A percentile compares a stretch with the other conserved stretches of the same genome.
Evolutionary conservation across 2,888 invertebrate genomes (phyloP).

Genomic region (Ceratothoa steindachneri): DNA sequence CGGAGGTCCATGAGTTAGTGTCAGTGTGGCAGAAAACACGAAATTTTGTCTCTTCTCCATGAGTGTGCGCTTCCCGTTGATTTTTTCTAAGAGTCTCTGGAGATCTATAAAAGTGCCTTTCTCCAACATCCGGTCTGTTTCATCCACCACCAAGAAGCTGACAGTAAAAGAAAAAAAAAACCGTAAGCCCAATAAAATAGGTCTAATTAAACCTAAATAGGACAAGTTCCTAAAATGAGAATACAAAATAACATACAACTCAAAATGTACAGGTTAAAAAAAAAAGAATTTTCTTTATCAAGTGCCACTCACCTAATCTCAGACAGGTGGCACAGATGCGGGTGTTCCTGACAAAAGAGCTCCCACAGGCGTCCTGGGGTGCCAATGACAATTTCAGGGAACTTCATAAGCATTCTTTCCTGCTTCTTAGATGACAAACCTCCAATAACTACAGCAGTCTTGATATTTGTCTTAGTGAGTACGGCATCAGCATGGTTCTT

Average conservation of each 20-base stretch:
- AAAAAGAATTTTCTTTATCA: no score
- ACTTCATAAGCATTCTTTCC: slow-evolving; percentile 71
- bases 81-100: slow-evolving; percentile 68
- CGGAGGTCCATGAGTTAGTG: slow-evolving; percentile 75
- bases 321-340: slow-evolving; percentile 68
- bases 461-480: slow-evolving; percentile 35
- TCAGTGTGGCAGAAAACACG: slow-evolving; percentile 94
- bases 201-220: no score
- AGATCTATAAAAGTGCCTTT: slow-evolving; percentile 92
- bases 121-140: slow-evolving; percentile 97
- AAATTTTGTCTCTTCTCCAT: slow-evolving; percentile 58
- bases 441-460: slow-evolving; percentile 66
- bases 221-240: no score
- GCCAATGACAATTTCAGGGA: slow-evolving; percentile 91
- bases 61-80: slow-evolving; percentile 63
- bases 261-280: no score
- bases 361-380: slow-evolving; percentile 98
- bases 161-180: slow-evolving; percentile 47
- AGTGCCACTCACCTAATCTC: slow-evolving; percentile 60
- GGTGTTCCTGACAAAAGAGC: slow-evolving; percentile 71
- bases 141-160: slow-evolving; percentile 90
- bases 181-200: no score
- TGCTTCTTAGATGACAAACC: slow-evolving; percentile 94
- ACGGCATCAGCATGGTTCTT: slow-evolving; percentile 34
- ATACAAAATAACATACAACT: no score